Evolutionary conservation across 1,140 invertebrate species (phyloP), one percentile per base, ranked within the genome.

Genomic region (Apolygus lucorum): DNA sequence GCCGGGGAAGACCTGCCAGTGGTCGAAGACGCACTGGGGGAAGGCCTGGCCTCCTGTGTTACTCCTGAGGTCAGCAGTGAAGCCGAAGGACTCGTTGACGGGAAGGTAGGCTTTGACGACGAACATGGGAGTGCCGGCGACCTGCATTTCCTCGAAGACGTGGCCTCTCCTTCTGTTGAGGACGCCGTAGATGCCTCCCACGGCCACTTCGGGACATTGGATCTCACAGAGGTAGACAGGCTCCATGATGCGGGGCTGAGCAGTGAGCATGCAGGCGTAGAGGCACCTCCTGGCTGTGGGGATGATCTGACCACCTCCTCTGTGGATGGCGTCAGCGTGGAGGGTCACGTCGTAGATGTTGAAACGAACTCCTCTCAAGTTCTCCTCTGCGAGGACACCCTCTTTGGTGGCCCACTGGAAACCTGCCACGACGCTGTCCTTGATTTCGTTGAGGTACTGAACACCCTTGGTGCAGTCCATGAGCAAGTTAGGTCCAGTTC

Each of bases 341-440:
- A 99, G 85, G 28, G 97, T 99, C 25, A 99, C 98, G 83, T 99
- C 98, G 80, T 96, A 93, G 78, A 99, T 96, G 83, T 99, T 97
- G 83, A 99, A 99, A 63, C 98, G 86, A 1, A 98, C 91, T 74
- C 90, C 93, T 78, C 98, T 86, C 87, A 99, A 88, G 80, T 99
- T 98, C 82, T 99, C 98, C 82, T 99, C 97, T 75, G 95, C 96
- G 72, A 99, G 86, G 26, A 98, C 96, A 83, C 96, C 96, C 79
- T 99, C 97, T 84, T 99, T 99, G 64, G 96, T 90, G 27, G 97
- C 97, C 97, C 97, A 99, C 81, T 99, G 96, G 89, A 99, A 99
- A 73, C 97, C 98, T 82, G 96, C 97, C 68, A 99, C 94, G 74
- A 98, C 95, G 22, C 95, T 98, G 81, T 98, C 98, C 88, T 96